phyloP scores from a whole-genome alignment of 2,797 vertebrate species.

The Cyprinella venusta region DNA sequence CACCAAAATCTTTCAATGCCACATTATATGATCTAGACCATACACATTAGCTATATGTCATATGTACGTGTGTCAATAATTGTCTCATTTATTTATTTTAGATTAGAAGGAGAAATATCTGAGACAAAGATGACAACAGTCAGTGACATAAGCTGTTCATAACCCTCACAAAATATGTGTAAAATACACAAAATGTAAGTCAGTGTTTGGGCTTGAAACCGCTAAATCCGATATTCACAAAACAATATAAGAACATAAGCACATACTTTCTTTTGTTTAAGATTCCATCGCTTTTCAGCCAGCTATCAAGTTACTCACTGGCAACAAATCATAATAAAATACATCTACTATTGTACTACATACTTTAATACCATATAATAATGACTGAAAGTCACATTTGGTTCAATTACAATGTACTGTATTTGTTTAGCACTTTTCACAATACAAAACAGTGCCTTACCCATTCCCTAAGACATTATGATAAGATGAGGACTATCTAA shows the following conservation, averaged over 20 bases:
- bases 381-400: not conserved
- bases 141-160: not conserved
- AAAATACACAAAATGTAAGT: not conserved
- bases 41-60: not conserved
- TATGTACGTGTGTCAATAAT: too few species aligned
- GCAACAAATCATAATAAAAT: conserved; percentile 3
- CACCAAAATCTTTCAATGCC: not conserved
- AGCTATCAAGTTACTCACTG: conserved; percentile 18
- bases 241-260: conserved; percentile 10
- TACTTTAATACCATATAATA: not conserved
- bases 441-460: not conserved
- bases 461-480: not conserved
- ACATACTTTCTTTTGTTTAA: conserved; percentile 13
- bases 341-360: not conserved
- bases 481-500: not conserved
- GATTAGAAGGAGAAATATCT: not conserved
- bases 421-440: not conserved
- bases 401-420: not conserved
- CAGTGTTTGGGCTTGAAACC: conserved; percentile 22
- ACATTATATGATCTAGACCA: not conserved
- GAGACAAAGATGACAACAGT: not conserved
- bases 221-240: conserved; percentile 28
- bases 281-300: conserved; percentile 10
- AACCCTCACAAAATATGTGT: not conserved
- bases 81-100: too few species aligned